Conservation (phyloP, 2,888 invertebrate genomes). For the Lasioglossum calceatum region DNA sequence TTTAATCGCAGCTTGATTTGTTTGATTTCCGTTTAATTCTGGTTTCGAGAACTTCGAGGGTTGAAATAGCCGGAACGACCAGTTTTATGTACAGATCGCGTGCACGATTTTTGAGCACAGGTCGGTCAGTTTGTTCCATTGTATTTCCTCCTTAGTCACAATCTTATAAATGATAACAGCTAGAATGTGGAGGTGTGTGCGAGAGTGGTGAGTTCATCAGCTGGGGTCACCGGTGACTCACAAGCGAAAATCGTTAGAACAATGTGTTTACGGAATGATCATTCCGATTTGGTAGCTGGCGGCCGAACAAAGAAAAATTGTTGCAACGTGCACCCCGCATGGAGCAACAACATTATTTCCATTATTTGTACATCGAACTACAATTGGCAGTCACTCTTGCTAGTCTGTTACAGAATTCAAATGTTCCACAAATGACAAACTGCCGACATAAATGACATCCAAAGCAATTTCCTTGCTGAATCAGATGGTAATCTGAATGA, state of each 20-base stretch:
- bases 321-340: not conserved
- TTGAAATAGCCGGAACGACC: not conserved
- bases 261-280: slow-evolving; percentile 38
- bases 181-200: slow-evolving; percentile 13
- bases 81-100: not conserved
- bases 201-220: slow-evolving; percentile 47
- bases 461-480: no score
- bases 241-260: slow-evolving; percentile 42
- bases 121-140: slow-evolving; percentile 31
- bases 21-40: not conserved
- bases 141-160: slow-evolving; percentile 52
- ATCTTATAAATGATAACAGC: slow-evolving; percentile 47
- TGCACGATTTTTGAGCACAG: slow-evolving; percentile 1
- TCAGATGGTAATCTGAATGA: no score
- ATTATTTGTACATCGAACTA: not conserved
- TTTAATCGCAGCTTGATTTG: not conserved
- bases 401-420: no score
- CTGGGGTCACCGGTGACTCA: slow-evolving; percentile 56
- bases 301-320: not conserved
- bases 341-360: not conserved
- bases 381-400: not conserved
- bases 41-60: not conserved
- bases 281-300: slow-evolving; percentile 1
- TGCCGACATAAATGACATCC: not conserved
- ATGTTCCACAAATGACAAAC: not conserved